Evolutionary conservation across 2,113 vertebrate species (phyloP), one percentile per base, ranked within the genome.

Genomic region (Labeo rohita): DNA sequence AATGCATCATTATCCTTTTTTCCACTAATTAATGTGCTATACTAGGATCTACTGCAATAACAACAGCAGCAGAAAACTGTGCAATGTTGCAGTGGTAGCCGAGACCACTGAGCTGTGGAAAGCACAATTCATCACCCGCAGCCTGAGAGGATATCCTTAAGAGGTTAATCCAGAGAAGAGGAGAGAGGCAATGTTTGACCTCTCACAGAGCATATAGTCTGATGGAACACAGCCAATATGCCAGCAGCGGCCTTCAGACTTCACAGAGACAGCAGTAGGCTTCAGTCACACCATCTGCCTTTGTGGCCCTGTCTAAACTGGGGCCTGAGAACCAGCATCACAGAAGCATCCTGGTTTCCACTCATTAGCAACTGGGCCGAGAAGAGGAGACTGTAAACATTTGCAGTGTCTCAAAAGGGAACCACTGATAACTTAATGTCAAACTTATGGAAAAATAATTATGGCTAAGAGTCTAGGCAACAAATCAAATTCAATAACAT

Each of bases 81-180:
- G 18, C 34, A 54, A 6, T 6, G n/a, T 8, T 23, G 36, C 78
- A 34, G 34, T 74, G 13, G 43, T n/a, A 47, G 18, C 23, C 3
- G 28, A n/a, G 9, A 85, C 28, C 74, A 36, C 59, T 78, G 11
- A 9, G 45, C 72, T 21, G 21, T 45, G n/a, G 49, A 77, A 12
- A 56, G 18, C 43, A 77, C 84, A 70, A 68, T 47, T 34, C 39
- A 79, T 84, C 18, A 50, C 28, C 81, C 9, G 18, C 21, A 68
- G 52, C 43, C 61, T 50, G n/a, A 70, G 12, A 78, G 23, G 36
- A 83, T 70, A 43, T 77, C 77, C 52, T 80, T 85, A 45, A 65
- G 70, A 56, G 76, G 68, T 75, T 87, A 70, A 70, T 87, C 75
- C 65, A 84, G 70, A 49, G 11, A 61, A 59, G 16, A 76, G 68